phyloP scores from a whole-genome alignment of 2,888 invertebrate genomes.

The Scaeva pyrastri region DNA sequence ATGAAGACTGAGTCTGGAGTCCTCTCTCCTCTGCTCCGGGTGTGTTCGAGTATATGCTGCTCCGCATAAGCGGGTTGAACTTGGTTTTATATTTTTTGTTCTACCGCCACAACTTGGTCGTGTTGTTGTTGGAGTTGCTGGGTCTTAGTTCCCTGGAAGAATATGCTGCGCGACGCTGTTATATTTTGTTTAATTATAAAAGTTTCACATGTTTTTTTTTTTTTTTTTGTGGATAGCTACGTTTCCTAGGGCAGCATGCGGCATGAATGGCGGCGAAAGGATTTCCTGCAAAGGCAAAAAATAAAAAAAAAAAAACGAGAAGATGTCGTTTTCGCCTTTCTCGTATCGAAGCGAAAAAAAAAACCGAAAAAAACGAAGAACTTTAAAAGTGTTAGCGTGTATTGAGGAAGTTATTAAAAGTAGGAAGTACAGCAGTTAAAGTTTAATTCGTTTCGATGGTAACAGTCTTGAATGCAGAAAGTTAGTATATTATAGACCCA shows the following conservation, averaged over 20 bases:
- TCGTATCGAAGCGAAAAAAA: conserved; percentile 2
- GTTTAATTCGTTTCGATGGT: conserved; percentile 36
- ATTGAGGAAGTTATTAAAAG: conserved; percentile 25
- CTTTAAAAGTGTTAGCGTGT: conserved; percentile 37
- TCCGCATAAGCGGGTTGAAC: neutral
- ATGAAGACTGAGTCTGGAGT: conserved; percentile 28
- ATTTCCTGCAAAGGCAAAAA: conserved; percentile 41
- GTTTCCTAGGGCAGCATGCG: conserved; percentile 43
- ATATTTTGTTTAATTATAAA: conserved; percentile 75
- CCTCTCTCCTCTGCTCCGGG: no score
- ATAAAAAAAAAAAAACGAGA: neutral
- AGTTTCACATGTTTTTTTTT: conserved; percentile 70
- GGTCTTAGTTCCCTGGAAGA: conserved; percentile 26
- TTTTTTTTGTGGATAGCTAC: conserved; percentile 15
- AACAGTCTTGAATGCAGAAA: conserved; percentile 13
- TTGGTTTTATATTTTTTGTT: conserved; percentile 9
- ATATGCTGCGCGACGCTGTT: conserved; percentile 67
- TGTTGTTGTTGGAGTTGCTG: conserved; percentile 2
- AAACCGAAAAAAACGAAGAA: no score
- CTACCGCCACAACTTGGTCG: neutral
- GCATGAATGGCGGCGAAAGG: conserved; percentile 41
- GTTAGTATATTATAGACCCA: neutral
- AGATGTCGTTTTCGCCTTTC: conserved; percentile 22
- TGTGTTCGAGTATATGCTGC: no score
- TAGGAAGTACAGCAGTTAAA: conserved; percentile 35